Evolutionary conservation across 30 jellyfish, hydroid and myxozoan genomes (phyloP).

Genomic region (Hydra vulgaris): DNA sequence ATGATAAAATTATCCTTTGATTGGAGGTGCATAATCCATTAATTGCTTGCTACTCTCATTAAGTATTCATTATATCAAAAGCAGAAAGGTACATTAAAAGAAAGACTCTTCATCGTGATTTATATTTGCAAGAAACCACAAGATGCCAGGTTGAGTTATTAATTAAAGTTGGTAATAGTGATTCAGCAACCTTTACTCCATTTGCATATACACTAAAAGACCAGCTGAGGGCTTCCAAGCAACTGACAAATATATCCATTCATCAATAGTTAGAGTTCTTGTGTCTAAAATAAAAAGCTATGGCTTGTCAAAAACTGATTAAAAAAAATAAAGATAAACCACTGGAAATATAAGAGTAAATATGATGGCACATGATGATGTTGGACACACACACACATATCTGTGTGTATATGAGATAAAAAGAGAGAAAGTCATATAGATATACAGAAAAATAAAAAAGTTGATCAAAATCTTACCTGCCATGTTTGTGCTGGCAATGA

Average conservation of each 20-base stretch:
- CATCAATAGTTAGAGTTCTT: slow-evolving; percentile 14
- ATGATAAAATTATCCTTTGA: slow-evolving; percentile 5
- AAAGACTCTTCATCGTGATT: slow-evolving; percentile 19
- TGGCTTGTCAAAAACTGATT: background rate
- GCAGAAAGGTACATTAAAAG: slow-evolving; percentile 18
- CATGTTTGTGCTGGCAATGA: slow-evolving; percentile 8
- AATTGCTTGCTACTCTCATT: background rate
- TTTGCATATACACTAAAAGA: slow-evolving; percentile 20
- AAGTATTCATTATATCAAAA: slow-evolving; percentile 14
- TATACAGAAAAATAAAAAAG: background rate
- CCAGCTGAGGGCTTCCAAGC: slow-evolving; percentile 33
- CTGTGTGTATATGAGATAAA: too few species aligned
- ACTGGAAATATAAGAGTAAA: too few species aligned
- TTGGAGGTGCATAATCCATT: slow-evolving; percentile 33
- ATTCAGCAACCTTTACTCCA: slow-evolving; percentile 26
- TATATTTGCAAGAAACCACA: slow-evolving; percentile 18
- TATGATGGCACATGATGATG: too few species aligned
- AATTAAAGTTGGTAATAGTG: slow-evolving; percentile 22
- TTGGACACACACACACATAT: too few species aligned
- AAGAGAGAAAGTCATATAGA: background rate
- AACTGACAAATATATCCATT: slow-evolving; percentile 25
- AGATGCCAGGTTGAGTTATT: background rate
- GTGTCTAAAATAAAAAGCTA: slow-evolving; percentile 13
- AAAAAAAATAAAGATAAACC: too few species aligned
- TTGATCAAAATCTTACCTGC: slow-evolving; percentile 11